phyloP scores from a whole-genome alignment of 53 echinoderm and acorn worm species.

The Paelopatides confundens region DNA sequence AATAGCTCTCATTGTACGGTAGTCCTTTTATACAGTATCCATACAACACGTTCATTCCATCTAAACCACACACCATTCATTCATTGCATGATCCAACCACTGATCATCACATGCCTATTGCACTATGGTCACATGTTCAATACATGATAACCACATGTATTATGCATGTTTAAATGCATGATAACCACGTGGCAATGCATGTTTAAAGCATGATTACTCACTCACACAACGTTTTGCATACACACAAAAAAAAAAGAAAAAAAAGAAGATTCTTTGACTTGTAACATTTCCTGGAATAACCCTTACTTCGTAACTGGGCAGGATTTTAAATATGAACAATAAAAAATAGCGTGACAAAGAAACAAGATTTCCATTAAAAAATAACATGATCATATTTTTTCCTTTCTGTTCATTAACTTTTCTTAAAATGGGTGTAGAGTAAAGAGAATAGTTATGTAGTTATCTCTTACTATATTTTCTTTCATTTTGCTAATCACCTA shows the following conservation, averaged over 20 bases:
- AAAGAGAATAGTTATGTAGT: no score
- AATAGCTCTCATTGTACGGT: constrained; percentile 19
- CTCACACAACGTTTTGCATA: background rate
- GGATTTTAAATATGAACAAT: background rate
- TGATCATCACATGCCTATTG: constrained; percentile 30
- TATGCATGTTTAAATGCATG: background rate
- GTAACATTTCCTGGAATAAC: no score
- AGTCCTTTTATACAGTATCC: constrained; percentile 41
- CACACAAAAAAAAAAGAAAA: no score
- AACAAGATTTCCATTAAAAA: no score
- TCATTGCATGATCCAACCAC: constrained; percentile 3
- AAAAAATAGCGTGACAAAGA: background rate
- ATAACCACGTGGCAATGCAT: background rate
- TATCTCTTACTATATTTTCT: no score
- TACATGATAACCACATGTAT: background rate
- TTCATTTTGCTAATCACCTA: no score
- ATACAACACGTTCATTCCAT: background rate
- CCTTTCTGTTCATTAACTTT: no score
- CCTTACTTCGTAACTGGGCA: background rate
- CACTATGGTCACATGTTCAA: constrained; percentile 32
- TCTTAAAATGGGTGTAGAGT: no score
- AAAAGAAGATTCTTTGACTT: no score
- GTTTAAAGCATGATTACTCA: background rate
- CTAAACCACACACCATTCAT: background rate
- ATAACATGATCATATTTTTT: no score